These are phyloP conservation scores for Zeuzera pyrina DNA, from an alignment of 2,888 invertebrate species.

Conservation along the genomic window DNA sequence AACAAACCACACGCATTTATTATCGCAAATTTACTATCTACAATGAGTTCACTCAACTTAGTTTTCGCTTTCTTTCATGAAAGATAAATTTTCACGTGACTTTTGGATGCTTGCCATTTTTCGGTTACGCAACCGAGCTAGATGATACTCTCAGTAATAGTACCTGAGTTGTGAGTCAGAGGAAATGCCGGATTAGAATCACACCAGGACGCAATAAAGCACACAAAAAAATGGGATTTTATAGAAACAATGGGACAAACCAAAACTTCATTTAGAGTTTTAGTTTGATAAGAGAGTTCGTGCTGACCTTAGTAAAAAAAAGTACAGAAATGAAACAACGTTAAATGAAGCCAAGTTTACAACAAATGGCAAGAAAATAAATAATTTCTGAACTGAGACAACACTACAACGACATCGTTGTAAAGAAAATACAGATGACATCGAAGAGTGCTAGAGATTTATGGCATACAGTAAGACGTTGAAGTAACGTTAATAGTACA, in stretches of 20 bases:
- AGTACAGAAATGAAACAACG: no score
- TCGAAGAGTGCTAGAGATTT: no score
- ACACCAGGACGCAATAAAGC: constrained; percentile 21
- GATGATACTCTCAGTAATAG: constrained; percentile 19
- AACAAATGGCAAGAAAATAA: constrained; percentile 49
- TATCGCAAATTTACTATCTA: constrained; percentile 20
- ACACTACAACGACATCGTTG: constrained; percentile 23
- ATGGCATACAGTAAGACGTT: constrained; percentile 14
- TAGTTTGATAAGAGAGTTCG: constrained; percentile 42
- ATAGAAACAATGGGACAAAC: constrained; percentile 47
- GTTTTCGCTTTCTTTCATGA: constrained; percentile 41
- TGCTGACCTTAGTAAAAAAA: constrained; percentile 37
- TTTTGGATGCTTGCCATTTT: constrained; percentile 46
- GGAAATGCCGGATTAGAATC: constrained; percentile 33
- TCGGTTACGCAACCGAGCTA: constrained; percentile 32
- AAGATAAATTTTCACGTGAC: constrained; percentile 35
- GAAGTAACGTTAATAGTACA: constrained; percentile 21
- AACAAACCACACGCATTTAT: no score
- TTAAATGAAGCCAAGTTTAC: constrained; percentile 55
- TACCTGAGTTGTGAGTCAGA: constrained; percentile 26
- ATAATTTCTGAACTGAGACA: constrained; percentile 25
- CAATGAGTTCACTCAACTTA: constrained; percentile 26
- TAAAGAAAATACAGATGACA: no score
- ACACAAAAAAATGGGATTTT: constrained; percentile 34
- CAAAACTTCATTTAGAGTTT: constrained; percentile 43